Percentiles rank a stretch among this genome's conserved stretches.
Evolutionary conservation across 2,888 invertebrate genomes (phyloP).

Genomic region (Minunthozetes semirufus): DNA sequence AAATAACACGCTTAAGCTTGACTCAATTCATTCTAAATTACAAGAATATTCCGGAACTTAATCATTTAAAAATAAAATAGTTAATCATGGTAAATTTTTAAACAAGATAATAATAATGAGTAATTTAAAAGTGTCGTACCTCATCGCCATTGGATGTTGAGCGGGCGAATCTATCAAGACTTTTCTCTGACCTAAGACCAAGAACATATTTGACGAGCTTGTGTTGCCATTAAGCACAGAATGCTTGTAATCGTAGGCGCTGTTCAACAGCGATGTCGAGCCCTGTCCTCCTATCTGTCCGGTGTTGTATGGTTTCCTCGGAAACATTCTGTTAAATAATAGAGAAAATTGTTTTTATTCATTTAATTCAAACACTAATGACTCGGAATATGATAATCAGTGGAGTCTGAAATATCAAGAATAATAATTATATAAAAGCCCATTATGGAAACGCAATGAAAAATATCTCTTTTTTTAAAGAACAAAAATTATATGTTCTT

Average conservation of each 20-base stretch:
- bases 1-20: too few species aligned
- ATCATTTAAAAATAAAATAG: too few species aligned
- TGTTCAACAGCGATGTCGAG: not conserved
- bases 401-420: too few species aligned
- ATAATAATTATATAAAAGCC: too few species aligned
- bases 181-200: conserved; percentile 5
- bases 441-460: too few species aligned
- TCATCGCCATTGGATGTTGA: not conserved
- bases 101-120: too few species aligned
- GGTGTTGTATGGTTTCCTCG: not conserved
- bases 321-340: conserved; percentile 16
- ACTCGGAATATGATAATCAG: not conserved
- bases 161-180: not conserved
- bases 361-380: not conserved
- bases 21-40: too few species aligned
- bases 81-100: too few species aligned
- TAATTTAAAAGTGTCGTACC: not conserved
- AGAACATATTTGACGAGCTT: not conserved
- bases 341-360: not conserved
- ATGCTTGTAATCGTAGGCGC: not conserved
- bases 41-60: too few species aligned
- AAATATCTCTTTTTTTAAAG: too few species aligned
- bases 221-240: not conserved
- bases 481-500: too few species aligned
- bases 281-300: not conserved